Base-by-base conservation (phyloP, 1,140 invertebrate species). In the Leptopilina clavipes region DNA sequence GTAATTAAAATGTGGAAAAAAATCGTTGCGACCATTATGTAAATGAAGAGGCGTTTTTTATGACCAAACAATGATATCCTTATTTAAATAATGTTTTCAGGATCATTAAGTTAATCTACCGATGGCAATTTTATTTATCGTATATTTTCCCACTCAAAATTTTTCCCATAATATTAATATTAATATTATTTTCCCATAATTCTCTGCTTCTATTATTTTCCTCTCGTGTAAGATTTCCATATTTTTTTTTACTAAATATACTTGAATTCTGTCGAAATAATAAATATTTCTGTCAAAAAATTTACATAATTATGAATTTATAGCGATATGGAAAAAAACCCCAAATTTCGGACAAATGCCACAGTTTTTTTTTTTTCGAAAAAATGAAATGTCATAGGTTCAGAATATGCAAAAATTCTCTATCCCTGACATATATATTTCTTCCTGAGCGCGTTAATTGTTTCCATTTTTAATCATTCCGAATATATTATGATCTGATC, bases 331-430 rank as follows among this genome's bases (percentile, higher is more conserved):
- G 25, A 65, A 65, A 31, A n/a, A 65, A 19, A 19, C 14, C 18
- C 22, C n/a, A 12, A 65, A 65, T 65, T 7, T 31, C 59, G 22
- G n/a, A 25, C 25, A 31, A 65, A 65, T 65, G 25, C 22, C 22
- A 25, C 59, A 65, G 22, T 65, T 65, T 65, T 31, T 31, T 31
- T 31, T 31, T 31, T 40, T 40, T 40, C 9, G 37, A 8, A 40
- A 40, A 40, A 65, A 14, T 11, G 6, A 65, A 65, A 65, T 31
- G 59, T 65, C 59, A 65, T 14, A n/a, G 59, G 59, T 65, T 65
- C 10, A 25, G n/a, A n/a, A n/a, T n/a, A 65, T 65, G 25, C 22
- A 65, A 65, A 65, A 65, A 14, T 37, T 31, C 9, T 9, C 37
- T 65, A 65, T 31, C 19, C 59, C 19, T 31, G 59, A 65, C 22